Evolutionary conservation across 2,113 vertebrate species (phyloP).

Genomic region (Elaphurus davidianus): DNA sequence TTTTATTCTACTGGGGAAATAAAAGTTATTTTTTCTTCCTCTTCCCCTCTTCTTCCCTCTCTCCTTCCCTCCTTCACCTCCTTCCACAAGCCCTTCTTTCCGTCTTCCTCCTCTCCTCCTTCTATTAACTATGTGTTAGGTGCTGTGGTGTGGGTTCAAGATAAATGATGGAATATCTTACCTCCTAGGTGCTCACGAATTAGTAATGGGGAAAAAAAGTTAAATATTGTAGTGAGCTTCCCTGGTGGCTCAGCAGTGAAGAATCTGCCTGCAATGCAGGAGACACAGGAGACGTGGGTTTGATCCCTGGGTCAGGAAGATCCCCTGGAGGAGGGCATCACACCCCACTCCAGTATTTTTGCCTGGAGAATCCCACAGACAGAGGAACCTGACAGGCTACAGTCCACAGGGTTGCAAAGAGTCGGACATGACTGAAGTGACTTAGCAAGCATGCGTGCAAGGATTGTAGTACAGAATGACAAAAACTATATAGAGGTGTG

Average conservation of each 20-base stretch:
- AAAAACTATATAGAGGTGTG: not conserved
- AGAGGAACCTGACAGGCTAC: not conserved
- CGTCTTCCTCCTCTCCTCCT: not conserved
- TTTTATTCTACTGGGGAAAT: not conserved
- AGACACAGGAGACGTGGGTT: accelerated
- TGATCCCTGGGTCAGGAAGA: not conserved
- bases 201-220: not conserved
- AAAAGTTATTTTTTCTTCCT: not conserved
- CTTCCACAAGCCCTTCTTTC: not conserved
- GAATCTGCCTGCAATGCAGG: not conserved
- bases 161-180: not conserved
- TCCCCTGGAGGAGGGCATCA: not conserved
- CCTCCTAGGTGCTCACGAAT: not conserved
- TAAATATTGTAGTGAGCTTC: not conserved
- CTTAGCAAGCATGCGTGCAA: not conserved
- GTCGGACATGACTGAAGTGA: not conserved
- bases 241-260: not conserved
- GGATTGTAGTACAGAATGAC: not conserved
- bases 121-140: not conserved
- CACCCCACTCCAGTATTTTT: not conserved
- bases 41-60: not conserved
- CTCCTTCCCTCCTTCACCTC: not conserved
- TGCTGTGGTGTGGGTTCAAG: not conserved
- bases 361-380: not conserved
- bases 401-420: not conserved